Conservation (phyloP, 1,140 invertebrate species). For the Anoplolepis gracilipes region DNA sequence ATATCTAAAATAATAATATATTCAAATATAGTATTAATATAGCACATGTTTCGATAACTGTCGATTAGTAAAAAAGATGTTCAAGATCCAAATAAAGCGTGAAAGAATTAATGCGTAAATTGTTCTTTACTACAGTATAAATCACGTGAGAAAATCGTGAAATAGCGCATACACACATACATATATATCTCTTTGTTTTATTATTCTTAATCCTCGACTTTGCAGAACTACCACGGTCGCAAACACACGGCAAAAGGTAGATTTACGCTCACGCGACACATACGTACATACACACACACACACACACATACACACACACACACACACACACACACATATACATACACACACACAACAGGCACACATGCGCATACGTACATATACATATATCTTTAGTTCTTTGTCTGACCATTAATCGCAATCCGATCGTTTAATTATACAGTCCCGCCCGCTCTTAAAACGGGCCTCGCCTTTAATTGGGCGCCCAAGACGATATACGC, state of each 20-base stretch:
- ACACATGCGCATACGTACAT: slow-evolving; percentile 71
- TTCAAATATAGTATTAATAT: neutral
- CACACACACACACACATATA: slow-evolving; percentile 70
- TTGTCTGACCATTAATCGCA: slow-evolving; percentile 53
- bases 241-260: slow-evolving; percentile 1
- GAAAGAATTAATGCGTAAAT: neutral
- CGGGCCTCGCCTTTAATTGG: slow-evolving; percentile 34
- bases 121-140: neutral
- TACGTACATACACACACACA: slow-evolving; percentile 66
- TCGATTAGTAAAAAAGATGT: neutral
- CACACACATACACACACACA: slow-evolving; percentile 68
- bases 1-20: neutral
- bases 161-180: slow-evolving; percentile 3
- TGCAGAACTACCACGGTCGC: slow-evolving; percentile 6
- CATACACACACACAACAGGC: slow-evolving; percentile 65
- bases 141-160: neutral
- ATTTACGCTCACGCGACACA: slow-evolving; percentile 25
- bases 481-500: slow-evolving; percentile 75
- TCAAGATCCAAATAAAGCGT: neutral
- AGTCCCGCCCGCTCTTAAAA: slow-evolving; percentile 29
- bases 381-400: slow-evolving; percentile 68
- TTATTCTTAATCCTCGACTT: slow-evolving; percentile 31
- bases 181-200: slow-evolving; percentile 20
- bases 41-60: neutral
- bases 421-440: slow-evolving; percentile 62